Evolutionary conservation across 2,888 invertebrate species (phyloP), one percentile per base, ranked within the genome.

Genomic region (Formica aserva): DNA sequence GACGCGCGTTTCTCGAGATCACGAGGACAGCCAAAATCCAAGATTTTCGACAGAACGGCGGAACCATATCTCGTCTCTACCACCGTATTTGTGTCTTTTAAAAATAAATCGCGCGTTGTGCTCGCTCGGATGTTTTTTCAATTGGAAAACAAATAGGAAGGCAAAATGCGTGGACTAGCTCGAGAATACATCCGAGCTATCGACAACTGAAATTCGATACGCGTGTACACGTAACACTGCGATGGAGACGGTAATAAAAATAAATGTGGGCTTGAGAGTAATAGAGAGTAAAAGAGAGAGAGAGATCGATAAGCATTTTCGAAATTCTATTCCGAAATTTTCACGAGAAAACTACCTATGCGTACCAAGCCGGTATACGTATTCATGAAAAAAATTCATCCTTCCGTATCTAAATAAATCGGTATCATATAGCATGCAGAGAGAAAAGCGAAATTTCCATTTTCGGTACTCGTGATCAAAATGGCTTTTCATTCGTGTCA

Each of bases 401-500:
- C 63, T 45, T 45, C 38, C 57, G n/a, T 60, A 15, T 45, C 32
- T 63, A n/a, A 41, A 38, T 62, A 75, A 75, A 75, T 75, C 45
- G 41, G 9, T 63, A 63, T 22, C 45, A 22, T 32, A 63, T 15
- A 60, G 29, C 13, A 26, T 1, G 13, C 60, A n/a, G 32, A 22
- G 41, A 22, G 41, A 15, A 60, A 32, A 29, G n/a, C 32, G n/a
- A 52, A 55, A 55, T 55, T 77, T 45, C 22, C 77, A 38, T 77
- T 67, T 67, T 38, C 38, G 41, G 26, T 26, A 35, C 48, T 18
- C 38, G 18, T 35, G 55, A 13, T 66, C 15, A 63, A 63, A 75
- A 75, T 75, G 32, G 75, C 75, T 75, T 75, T 75, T 22, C 76
- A 77, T 66, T 52, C 76, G 66, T n/a, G 52, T 66, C 76, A 77